Evolutionary conservation across 2,113 vertebrate genomes (phyloP), one percentile per base, ranked within the genome.

Genomic region (Cavia porcellus): DNA sequence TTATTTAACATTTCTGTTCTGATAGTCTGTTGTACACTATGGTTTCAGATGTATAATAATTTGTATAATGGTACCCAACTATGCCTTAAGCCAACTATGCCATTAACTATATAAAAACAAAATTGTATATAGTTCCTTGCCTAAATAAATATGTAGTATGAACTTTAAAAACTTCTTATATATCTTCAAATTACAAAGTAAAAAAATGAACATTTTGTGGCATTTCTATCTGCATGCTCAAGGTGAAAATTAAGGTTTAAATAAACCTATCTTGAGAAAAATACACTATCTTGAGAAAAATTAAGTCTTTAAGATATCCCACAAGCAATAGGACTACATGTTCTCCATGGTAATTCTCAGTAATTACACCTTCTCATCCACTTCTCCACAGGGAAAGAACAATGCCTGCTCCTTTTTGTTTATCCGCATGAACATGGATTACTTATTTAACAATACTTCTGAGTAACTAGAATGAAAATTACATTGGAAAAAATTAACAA

Each of bases 31-130:
- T 98, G 99, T 99, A 99, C 99, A 99, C 99, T 99, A 99, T 99
- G 99, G 99, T 98, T 99, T 99, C 99, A 96, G 45, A 99, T 99
- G 99, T 99, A 99, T 99, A 99, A 99, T 99, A 99, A 99, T 99
- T 99, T 99, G 98, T 99, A 99, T 98, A 99, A 98, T 98, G 99
- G 98, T 99, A 98, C 97, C 98, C 98, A 98, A 98, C 15, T 98
- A 98, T 98, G 98, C 98, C 98, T 98, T 99, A 98, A 98, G 98
- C 98, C 38, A 38, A 38, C 38, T 38, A 38, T 38, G 38, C 38
- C 38, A 38, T 38, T 38, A 38, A 38, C 38, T 38, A 38, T 38
- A 38, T 38, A 98, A 98, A 99, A 98, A 98, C 99, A 99, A 98
- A 57, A 19, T 57, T 57, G 19, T 20, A 57, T 57, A 57, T 57